phyloP scores from a whole-genome alignment of 2,113 vertebrate genomes.

The Cichladusa arquata region DNA sequence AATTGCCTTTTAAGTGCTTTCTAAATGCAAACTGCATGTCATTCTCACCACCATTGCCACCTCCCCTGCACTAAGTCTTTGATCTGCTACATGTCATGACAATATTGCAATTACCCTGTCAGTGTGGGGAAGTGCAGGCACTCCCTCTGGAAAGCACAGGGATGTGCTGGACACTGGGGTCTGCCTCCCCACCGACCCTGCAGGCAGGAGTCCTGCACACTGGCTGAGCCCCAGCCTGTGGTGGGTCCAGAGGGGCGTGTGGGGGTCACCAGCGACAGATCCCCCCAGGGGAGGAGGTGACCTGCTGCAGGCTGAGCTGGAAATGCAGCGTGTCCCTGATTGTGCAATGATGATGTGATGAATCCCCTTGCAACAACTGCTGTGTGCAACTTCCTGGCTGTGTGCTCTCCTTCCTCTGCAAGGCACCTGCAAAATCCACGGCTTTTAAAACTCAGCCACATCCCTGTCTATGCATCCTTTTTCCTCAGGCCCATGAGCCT shows the following conservation, averaged over 20 bases:
- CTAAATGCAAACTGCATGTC: slow-evolving; percentile 62
- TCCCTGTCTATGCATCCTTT: background rate
- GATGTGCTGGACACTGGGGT: background rate
- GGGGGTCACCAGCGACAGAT: background rate
- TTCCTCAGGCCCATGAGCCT: background rate
- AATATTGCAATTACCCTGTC: slow-evolving; percentile 62
- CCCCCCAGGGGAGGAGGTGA: background rate
- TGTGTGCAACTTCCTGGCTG: background rate
- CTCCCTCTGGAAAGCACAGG: background rate
- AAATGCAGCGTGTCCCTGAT: background rate
- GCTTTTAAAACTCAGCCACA: background rate
- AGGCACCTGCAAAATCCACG: background rate
- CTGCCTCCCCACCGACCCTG: accelerated
- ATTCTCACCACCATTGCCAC: slow-evolving; percentile 30
- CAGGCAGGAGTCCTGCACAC: accelerated
- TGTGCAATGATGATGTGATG: background rate
- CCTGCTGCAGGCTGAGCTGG: background rate
- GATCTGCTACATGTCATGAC: slow-evolving; percentile 53
- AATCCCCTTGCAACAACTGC: background rate
- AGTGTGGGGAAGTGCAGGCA: background rate
- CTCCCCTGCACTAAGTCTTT: slow-evolving; percentile 52
- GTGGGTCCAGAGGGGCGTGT: background rate
- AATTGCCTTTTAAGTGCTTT: slow-evolving; percentile 68
- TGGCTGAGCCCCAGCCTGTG: background rate
- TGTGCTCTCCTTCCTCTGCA: background rate